These are phyloP conservation scores for Nymphicus hollandicus DNA, from an alignment of 2,113 vertebrate genomes.

Conservation along the genomic window DNA sequence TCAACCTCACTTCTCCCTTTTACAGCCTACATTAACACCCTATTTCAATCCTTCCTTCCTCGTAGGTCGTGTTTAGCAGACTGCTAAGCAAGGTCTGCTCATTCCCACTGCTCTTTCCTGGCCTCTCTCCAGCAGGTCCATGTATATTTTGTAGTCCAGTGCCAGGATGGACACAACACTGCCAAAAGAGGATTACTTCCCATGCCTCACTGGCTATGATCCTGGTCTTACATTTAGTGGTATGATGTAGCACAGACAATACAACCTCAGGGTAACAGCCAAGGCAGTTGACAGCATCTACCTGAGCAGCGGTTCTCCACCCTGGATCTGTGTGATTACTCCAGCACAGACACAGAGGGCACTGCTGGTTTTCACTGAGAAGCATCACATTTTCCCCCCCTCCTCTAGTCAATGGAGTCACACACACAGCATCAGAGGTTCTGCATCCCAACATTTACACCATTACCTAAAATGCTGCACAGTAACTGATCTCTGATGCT, in stretches of 20 bases:
- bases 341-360: not conserved
- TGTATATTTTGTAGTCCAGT: not conserved
- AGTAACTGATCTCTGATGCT: not conserved
- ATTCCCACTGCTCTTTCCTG: not conserved
- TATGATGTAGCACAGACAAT: not conserved
- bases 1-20: not conserved
- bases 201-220: not conserved
- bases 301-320: not conserved
- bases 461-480: fast-evolving
- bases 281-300: not conserved
- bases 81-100: not conserved
- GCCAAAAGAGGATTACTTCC: slow-evolving; percentile 24
- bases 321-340: not conserved
- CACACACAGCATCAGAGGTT: not conserved
- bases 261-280: not conserved
- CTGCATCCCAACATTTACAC: not conserved
- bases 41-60: not conserved
- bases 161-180: slow-evolving; percentile 5
- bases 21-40: not conserved
- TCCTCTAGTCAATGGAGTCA: not conserved
- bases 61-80: not conserved
- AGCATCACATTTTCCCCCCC: not conserved
- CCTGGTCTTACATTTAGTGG: not conserved
- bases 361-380: not conserved
- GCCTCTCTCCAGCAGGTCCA: not conserved